Percentiles rank a stretch among this genome's conserved stretches.
Evolutionary conservation across 2,888 invertebrate genomes (phyloP).

Genomic region (Sarcophaga rosellei): DNA sequence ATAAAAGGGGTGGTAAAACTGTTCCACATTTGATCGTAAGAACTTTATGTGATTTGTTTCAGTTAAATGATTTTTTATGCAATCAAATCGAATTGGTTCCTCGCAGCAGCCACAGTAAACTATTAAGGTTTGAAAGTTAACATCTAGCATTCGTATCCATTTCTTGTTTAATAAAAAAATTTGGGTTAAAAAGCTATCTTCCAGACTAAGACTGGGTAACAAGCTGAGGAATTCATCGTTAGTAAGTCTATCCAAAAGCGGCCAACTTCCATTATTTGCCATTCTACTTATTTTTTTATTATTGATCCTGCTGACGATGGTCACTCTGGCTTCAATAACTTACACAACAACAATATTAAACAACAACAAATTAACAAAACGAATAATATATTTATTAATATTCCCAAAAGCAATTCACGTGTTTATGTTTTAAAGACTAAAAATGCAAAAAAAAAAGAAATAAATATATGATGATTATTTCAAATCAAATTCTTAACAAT

Average conservation of each 20-base stretch:
- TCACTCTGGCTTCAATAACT: constrained; percentile 30
- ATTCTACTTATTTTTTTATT: neutral
- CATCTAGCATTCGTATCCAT: constrained; percentile 42
- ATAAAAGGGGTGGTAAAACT: constrained; percentile 70
- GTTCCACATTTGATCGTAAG: constrained; percentile 52
- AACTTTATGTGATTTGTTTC: constrained; percentile 41
- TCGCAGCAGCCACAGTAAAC: constrained; percentile 43
- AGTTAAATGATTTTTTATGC: constrained; percentile 57
- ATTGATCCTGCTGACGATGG: neutral
- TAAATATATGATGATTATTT: constrained; percentile 12
- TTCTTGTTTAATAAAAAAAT: constrained; percentile 46
- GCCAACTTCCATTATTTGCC: constrained; percentile 17
- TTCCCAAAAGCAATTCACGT: constrained; percentile 52
- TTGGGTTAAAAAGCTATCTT: constrained; percentile 44
- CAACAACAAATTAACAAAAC: constrained; percentile 53
- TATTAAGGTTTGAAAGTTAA: constrained; percentile 25
- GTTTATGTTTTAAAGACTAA: constrained; percentile 54
- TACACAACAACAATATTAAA: constrained; percentile 52
- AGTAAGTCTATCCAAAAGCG: constrained; percentile 44
- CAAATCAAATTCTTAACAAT: too few species aligned
- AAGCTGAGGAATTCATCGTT: constrained; percentile 51
- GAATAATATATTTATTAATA: constrained; percentile 24
- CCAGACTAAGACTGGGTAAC: constrained; percentile 44
- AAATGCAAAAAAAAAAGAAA: constrained; percentile 61
- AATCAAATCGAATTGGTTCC: constrained; percentile 38